Evolutionary conservation across 2,888 invertebrate species (phyloP).

Genomic region (Athetis lepigone): DNA sequence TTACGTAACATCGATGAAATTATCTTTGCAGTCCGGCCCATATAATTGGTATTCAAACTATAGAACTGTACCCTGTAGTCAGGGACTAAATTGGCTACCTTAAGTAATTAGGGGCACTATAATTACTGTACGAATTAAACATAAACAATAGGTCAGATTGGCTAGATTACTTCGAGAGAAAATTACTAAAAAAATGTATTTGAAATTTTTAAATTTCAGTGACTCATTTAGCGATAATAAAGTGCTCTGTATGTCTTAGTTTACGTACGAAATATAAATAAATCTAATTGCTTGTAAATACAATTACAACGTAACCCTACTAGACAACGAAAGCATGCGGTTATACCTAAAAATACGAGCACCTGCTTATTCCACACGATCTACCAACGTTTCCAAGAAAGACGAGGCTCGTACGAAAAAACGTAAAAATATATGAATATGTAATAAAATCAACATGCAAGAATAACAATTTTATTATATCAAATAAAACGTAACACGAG

Average conservation of each 20-base stretch:
- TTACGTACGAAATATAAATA: neutral
- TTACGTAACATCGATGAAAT: no score
- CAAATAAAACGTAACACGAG: constrained; percentile 54
- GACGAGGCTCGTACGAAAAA: constrained; percentile 7
- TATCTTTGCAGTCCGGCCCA: neutral
- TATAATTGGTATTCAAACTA: constrained; percentile 10
- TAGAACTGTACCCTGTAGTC: neutral
- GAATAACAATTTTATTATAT: constrained; percentile 48
- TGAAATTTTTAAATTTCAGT: neutral
- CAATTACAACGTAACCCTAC: neutral
- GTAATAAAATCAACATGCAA: constrained; percentile 48
- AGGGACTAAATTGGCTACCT: neutral
- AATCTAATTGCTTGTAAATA: neutral
- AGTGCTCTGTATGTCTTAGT: neutral
- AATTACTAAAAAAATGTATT: no score
- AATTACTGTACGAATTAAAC: neutral
- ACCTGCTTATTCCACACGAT: constrained; percentile 32
- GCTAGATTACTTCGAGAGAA: no score
- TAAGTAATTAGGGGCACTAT: constrained; percentile 1
- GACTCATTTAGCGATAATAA: neutral
- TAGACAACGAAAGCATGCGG: neutral
- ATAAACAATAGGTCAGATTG: no score
- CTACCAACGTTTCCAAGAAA: constrained; percentile 19
- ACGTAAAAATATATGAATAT: constrained; percentile 47
- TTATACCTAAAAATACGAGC: constrained; percentile 11